A percentile compares a stretch with the other conserved stretches of the same genome.
These are phyloP conservation scores for Anneissia japonica DNA, from an alignment of 35 echinoderm and acorn worm genomes.

Conservation along the genomic window DNA sequence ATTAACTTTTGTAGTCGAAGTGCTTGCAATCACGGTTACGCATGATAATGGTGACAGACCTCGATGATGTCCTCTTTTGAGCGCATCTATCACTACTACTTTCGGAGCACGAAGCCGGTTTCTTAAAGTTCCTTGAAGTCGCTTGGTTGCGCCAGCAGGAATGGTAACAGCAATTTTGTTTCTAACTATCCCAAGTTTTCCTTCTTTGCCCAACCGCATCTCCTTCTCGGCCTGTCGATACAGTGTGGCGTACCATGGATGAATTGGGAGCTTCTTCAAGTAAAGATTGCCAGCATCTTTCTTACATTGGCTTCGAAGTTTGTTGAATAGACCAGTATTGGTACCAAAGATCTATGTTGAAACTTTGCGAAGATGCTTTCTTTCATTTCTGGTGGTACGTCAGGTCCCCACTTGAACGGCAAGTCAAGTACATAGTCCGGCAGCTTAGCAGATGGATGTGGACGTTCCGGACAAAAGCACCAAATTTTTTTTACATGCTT, in stretches of 20 bases:
- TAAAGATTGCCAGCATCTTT: not conserved
- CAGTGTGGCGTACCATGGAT: not conserved
- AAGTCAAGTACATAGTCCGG: not conserved
- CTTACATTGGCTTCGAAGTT: not conserved
- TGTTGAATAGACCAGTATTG: slow-evolving; percentile 2
- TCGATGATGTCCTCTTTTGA: no score
- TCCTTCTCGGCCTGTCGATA: not conserved
- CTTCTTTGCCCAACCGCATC: no score
- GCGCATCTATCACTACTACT: no score
- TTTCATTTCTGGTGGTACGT: slow-evolving; percentile 13
- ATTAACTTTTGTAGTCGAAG: no score
- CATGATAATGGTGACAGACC: no score
- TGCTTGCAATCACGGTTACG: no score
- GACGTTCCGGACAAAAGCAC: no score
- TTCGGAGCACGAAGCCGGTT: no score
- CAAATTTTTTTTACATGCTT: no score
- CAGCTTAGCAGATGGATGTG: no score
- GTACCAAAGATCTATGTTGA: not conserved
- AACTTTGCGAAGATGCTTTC: not conserved
- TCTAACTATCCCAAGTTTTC: not conserved
- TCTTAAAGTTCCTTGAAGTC: no score
- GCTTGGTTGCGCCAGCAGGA: not conserved
- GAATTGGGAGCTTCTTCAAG: not conserved
- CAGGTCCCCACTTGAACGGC: slow-evolving; percentile 57
- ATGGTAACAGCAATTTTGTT: not conserved